Evolutionary conservation across 2,113 vertebrate species (phyloP).

Genomic region (western clawed frog (Xenopus tropicalis)): UCB_Xtro_10.0 CM004443.2:182309001-182309500

Average conservation of each 20-base stretch:
- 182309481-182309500: too few relatives aligned
- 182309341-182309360: not conserved
- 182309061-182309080: too few relatives aligned
- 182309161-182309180: conserved; percentile 22
- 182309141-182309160: not conserved
- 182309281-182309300: not conserved
- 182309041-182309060: too few relatives aligned
- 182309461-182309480: not conserved
- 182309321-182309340: not conserved
- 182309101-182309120: too few relatives aligned
- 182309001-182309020: too few relatives aligned
- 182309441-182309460: not conserved
- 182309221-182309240: not conserved
- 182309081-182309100: too few relatives aligned
- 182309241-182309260: not conserved
- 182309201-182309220: conserved; percentile 25
- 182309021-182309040: too few relatives aligned
- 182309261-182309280: not conserved
- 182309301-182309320: not conserved
- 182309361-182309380: not conserved
- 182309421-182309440: not conserved
- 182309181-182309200: conserved; percentile 38
- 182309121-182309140: too few relatives aligned
- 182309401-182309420: not conserved
- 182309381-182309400: not conserved